phyloP scores from a whole-genome alignment of 2,113 vertebrate genomes.

The Peromyscus californicus region DNA sequence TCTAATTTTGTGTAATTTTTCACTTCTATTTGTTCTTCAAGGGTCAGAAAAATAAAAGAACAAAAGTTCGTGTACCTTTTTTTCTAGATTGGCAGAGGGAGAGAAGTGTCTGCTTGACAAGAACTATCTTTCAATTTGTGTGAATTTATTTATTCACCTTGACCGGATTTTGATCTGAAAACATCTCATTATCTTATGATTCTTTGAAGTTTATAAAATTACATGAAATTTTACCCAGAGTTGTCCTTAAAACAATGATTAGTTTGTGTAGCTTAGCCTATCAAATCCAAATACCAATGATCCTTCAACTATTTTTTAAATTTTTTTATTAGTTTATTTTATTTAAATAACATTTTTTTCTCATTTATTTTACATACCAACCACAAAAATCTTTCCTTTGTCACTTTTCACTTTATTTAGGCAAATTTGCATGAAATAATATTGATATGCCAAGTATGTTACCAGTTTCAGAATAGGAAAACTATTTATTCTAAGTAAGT shows the following conservation, averaged over 20 bases:
- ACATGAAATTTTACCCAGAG: background rate
- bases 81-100: background rate
- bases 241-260: constrained; percentile 44
- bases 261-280: background rate
- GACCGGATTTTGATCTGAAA: background rate
- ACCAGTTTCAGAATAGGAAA: constrained; percentile 84
- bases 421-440: constrained; percentile 85
- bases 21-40: background rate
- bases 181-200: constrained; percentile 9
- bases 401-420: constrained; percentile 82
- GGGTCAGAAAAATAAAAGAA: background rate
- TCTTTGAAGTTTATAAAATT: background rate
- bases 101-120: background rate
- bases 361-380: no score
- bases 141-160: constrained; percentile 1
- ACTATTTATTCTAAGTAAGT: constrained; percentile 87
- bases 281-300: background rate
- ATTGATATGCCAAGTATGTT: constrained; percentile 81
- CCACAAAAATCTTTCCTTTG: constrained; percentile 69
- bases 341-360: constrained; percentile 11
- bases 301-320: constrained; percentile 68
- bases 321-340: background rate
- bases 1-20: background rate
- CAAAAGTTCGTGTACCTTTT: background rate
- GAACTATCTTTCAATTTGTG: background rate